These are phyloP conservation scores for Tautogolabrus adspersus DNA, from an alignment of 2,113 vertebrate genomes.

Conservation along the genomic window DNA sequence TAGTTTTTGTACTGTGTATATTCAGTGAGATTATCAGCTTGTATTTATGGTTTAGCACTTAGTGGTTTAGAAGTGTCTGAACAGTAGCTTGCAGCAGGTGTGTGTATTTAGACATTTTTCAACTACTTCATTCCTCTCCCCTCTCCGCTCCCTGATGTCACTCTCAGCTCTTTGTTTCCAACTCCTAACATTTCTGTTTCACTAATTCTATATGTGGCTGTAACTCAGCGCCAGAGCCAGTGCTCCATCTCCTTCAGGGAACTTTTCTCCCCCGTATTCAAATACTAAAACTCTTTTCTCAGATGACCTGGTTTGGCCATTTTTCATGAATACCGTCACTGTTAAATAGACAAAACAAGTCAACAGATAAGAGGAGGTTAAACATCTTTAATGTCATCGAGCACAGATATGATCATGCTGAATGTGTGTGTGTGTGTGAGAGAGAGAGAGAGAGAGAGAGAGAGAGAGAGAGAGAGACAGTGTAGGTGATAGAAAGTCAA, in stretches of 20 bases:
- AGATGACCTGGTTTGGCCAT: not conserved
- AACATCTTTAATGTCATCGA: not conserved
- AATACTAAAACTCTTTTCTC: slow-evolving; percentile 53
- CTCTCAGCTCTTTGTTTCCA: slow-evolving; percentile 39
- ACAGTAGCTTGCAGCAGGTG: not conserved
- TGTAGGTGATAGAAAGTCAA: slow-evolving; percentile 48
- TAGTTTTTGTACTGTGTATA: too few species aligned
- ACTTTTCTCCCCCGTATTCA: slow-evolving; percentile 32
- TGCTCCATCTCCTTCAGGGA: not conserved
- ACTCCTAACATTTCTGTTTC: slow-evolving; percentile 43
- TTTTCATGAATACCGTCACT: slow-evolving; percentile 24
- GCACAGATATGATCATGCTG: not conserved
- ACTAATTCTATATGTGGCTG: slow-evolving; percentile 57
- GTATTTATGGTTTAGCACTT: too few species aligned
- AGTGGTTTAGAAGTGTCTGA: too few species aligned
- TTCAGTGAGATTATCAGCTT: too few species aligned
- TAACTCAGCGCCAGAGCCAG: slow-evolving; percentile 37
- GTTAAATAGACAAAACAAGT: slow-evolving; percentile 28
- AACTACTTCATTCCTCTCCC: not conserved
- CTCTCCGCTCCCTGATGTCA: slow-evolving; percentile 24
- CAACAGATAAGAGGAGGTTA: slow-evolving; percentile 11
- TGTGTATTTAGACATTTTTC: not conserved
- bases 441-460: not conserved
- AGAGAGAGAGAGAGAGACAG: not conserved
- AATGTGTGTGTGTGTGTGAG: slow-evolving; percentile 1